Conservation (phyloP, 2,797 vertebrate genomes). For the Cetoscarus ocellatus region DNA sequence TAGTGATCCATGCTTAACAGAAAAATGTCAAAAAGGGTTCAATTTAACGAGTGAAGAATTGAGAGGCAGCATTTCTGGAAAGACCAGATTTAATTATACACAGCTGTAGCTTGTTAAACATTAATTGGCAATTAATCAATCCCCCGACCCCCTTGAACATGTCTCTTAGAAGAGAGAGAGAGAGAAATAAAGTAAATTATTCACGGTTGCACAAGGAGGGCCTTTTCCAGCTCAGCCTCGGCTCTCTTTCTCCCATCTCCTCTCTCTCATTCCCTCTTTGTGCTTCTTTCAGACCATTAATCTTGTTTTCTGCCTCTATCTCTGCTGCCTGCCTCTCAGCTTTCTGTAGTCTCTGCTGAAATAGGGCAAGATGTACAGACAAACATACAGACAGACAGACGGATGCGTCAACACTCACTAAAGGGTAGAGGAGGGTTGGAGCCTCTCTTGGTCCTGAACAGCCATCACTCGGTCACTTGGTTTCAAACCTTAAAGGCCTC, state of each 20-base stretch:
- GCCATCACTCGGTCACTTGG: no score
- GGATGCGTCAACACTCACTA: no score
- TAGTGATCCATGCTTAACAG: no score
- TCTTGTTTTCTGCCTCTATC: conserved; percentile 75
- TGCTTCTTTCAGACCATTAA: conserved; percentile 64
- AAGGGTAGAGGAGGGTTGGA: no score
- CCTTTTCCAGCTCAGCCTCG: conserved; percentile 38
- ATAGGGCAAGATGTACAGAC: conserved; percentile 30
- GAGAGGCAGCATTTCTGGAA: conserved; percentile 5
- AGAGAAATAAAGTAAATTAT: conserved; percentile 65
- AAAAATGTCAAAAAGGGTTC: neutral
- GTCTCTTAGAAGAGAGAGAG: conserved; percentile 54
- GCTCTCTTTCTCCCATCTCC: conserved; percentile 43
- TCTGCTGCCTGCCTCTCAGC: conserved; percentile 61
- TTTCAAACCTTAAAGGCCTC: no score
- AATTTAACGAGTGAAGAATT: conserved; percentile 4
- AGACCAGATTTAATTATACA: conserved; percentile 84
- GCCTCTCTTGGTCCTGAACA: no score
- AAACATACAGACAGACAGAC: neutral
- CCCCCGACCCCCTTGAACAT: conserved; percentile 57
- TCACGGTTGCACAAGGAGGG: conserved; percentile 57
- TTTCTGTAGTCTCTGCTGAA: conserved; percentile 47
- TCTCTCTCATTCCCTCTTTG: conserved; percentile 41
- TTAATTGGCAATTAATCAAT: conserved; percentile 88
- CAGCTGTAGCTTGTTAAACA: conserved; percentile 87